These are phyloP conservation scores for Mesochorus sp. DNA, from an alignment of 2,888 invertebrate genomes.

Conservation along the genomic window DNA sequence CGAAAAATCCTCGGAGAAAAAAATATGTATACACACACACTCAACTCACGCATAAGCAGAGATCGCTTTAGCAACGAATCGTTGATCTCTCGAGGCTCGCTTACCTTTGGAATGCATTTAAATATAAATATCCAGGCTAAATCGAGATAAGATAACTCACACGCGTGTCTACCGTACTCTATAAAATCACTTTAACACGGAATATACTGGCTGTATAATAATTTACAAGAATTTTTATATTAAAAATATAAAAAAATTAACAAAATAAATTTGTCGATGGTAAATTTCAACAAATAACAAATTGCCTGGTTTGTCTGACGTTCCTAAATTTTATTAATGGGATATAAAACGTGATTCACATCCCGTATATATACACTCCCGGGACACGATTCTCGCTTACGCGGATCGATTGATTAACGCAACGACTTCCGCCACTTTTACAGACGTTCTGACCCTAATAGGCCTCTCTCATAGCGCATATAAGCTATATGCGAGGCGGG, in stretches of 20 bases:
- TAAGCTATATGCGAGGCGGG: constrained; percentile 31
- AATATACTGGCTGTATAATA: constrained; percentile 11
- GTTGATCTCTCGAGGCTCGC: constrained; percentile 5
- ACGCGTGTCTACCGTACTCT: constrained; percentile 25
- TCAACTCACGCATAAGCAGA: neutral
- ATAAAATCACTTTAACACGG: constrained; percentile 52
- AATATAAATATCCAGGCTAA: constrained; percentile 72
- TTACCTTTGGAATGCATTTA: constrained; percentile 68
- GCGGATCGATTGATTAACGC: constrained; percentile 71
- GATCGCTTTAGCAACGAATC: neutral
- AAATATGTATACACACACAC: neutral
- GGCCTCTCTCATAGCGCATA: constrained; percentile 29
- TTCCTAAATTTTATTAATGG: neutral
- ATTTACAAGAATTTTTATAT: neutral
- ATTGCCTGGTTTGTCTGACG: too few relatives aligned
- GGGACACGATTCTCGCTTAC: constrained; percentile 27
- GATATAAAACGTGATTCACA: neutral
- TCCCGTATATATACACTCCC: constrained; percentile 2
- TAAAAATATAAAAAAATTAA: neutral
- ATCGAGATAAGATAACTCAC: constrained; percentile 59
- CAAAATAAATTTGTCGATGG: neutral
- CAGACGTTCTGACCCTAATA: constrained; percentile 75
- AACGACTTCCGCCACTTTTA: constrained; percentile 74
- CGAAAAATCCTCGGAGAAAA: constrained; percentile 18
- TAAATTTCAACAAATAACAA: constrained; percentile 4